A percentile compares a stretch with the other conserved stretches of the same genome.
Conservation (phyloP, 2,113 vertebrate genomes). For the Pholis gunnellus region DNA sequence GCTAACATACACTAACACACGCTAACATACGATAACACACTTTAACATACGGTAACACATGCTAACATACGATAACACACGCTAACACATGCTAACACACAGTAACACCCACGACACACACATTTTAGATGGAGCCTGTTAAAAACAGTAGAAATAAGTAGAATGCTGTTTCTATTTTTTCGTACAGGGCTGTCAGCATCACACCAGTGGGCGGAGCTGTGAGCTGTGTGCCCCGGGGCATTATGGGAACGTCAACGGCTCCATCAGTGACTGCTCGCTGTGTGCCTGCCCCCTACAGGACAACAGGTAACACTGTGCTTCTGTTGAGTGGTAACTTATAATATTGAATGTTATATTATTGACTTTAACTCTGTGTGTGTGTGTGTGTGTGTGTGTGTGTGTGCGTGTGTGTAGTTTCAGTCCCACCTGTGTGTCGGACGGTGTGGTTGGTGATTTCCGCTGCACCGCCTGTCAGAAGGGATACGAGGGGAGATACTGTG, state of each 20-base stretch:
- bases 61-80: not conserved
- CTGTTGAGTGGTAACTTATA: no score
- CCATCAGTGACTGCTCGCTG: slow-evolving; percentile 87
- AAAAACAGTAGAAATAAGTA: not conserved
- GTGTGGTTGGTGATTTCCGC: slow-evolving; percentile 80
- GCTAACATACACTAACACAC: not conserved
- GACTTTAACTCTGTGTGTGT: not conserved
- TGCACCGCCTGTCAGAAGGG: slow-evolving; percentile 90
- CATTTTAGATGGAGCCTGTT: no score
- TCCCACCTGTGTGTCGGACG: slow-evolving; percentile 88
- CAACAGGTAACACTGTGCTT: slow-evolving; percentile 80
- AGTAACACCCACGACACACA: not conserved
- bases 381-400: slow-evolving; percentile 1
- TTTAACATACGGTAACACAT: not conserved
- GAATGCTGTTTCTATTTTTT: not conserved
- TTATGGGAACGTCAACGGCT: slow-evolving; percentile 89
- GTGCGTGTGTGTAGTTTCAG: slow-evolving; percentile 88
- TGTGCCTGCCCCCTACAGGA: slow-evolving; percentile 90
- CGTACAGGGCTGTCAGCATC: slow-evolving; percentile 88
- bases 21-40: not conserved
- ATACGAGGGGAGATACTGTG: slow-evolving; percentile 93
- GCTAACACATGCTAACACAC: not conserved
- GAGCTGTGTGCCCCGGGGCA: slow-evolving; percentile 87
- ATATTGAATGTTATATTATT: no score
- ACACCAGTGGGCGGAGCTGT: slow-evolving; percentile 89